phyloP scores from a whole-genome alignment of 1,140 invertebrate genomes.

The Potamilus streckersoni region DNA sequence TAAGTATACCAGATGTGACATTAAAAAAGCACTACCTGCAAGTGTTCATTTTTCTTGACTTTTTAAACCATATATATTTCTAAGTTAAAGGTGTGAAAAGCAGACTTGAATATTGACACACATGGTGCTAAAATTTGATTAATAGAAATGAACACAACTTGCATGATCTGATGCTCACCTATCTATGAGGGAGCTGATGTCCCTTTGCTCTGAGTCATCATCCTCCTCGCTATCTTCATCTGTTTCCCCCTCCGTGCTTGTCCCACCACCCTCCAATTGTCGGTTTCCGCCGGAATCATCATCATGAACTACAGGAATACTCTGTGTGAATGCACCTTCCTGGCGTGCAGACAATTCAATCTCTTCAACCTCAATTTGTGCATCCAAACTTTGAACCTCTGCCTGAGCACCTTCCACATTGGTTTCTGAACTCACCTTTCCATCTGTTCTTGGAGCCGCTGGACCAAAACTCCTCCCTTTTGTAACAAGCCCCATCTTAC shows the following conservation, averaged over 20 bases:
- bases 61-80: no score
- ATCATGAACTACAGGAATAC: no score
- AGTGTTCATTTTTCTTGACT: no score
- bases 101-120: neutral
- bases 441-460: conserved; percentile 39
- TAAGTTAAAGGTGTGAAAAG: no score
- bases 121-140: conserved; percentile 5
- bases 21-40: no score
- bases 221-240: neutral
- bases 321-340: neutral
- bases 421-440: conserved; percentile 28
- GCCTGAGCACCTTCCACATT: neutral
- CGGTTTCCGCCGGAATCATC: conserved; percentile 2
- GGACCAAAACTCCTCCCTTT: conserved; percentile 46
- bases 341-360: neutral
- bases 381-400: conserved; percentile 7
- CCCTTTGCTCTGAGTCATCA: conserved; percentile 24
- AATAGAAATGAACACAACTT: neutral
- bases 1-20: no score
- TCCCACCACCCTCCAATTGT: conserved; percentile 1
- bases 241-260: neutral
- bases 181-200: conserved; percentile 26
- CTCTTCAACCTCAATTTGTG: neutral
- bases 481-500: conserved; percentile 48
- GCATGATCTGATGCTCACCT: conserved; percentile 5